Percentiles rank a stretch among this genome's conserved stretches.
Evolutionary conservation across 2,113 vertebrate genomes (phyloP).

Genomic region (Clarias batrachus): DNA sequence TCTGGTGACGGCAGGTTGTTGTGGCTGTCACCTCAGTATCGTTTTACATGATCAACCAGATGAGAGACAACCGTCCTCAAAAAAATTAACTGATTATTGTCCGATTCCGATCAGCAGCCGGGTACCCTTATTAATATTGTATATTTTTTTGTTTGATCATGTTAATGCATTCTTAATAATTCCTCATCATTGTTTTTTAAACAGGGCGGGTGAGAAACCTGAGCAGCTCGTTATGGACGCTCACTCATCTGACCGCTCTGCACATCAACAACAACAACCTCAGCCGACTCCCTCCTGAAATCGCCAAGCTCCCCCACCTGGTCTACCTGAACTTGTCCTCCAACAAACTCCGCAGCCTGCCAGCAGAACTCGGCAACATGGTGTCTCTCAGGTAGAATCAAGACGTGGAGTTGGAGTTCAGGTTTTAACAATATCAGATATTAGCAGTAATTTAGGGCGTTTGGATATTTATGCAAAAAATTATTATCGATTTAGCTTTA

Average conservation of each 20-base stretch:
- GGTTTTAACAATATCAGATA: not conserved
- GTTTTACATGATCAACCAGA: too few species aligned
- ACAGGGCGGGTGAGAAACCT: slow-evolving; percentile 92
- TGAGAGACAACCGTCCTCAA: too few species aligned
- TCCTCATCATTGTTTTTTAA: not conserved
- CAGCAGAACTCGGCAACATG: slow-evolving; percentile 98
- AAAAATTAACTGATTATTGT: too few species aligned
- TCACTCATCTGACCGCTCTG: slow-evolving; percentile 95
- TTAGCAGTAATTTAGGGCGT: not conserved
- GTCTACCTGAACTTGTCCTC: slow-evolving; percentile 98
- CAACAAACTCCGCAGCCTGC: slow-evolving; percentile 99
- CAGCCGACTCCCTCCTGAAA: slow-evolving; percentile 95
- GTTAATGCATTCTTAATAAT: not conserved
- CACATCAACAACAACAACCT: slow-evolving; percentile 99
- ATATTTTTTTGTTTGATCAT: not conserved
- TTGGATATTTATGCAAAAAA: not conserved
- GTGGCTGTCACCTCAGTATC: too few species aligned
- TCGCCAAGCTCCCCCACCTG: slow-evolving; percentile 96
- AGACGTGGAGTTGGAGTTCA: not conserved
- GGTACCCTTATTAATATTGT: not conserved
- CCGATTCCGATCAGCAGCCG: too few species aligned
- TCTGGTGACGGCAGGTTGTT: too few species aligned
- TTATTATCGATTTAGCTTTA: too few species aligned
- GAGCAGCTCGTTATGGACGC: slow-evolving; percentile 91
- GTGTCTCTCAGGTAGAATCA: slow-evolving; percentile 93